Conservation (phyloP, 1,140 invertebrate genomes). For the Heliconius hermathena region DNA sequence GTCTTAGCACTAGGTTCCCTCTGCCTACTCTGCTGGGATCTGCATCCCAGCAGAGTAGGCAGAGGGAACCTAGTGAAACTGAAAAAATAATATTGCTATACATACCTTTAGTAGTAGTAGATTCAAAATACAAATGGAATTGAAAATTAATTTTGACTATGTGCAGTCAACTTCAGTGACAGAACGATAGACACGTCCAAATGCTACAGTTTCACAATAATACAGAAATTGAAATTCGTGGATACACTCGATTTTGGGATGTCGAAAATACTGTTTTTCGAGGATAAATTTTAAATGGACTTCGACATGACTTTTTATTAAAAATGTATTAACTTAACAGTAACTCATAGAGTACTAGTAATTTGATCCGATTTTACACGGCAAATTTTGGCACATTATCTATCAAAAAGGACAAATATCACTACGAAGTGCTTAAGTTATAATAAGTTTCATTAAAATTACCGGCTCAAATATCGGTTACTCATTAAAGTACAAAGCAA, state of each 20-base stretch:
- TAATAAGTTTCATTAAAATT: no score
- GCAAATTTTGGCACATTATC: no score
- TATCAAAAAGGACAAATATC: no score
- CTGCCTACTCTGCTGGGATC: no score
- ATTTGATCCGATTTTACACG: not conserved
- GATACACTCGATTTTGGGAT: slow-evolving; percentile 1
- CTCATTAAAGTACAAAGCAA: no score
- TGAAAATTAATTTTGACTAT: slow-evolving; percentile 30
- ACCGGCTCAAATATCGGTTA: no score
- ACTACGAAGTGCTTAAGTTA: no score
- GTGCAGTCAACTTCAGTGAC: slow-evolving; percentile 25
- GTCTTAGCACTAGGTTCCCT: no score
- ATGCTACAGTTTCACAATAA: slow-evolving; percentile 11
- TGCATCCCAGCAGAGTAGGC: no score
- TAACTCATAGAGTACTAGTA: not conserved
- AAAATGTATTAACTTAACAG: not conserved
- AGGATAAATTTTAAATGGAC: not conserved
- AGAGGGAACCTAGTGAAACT: no score
- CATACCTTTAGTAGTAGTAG: not conserved
- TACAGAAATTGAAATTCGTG: slow-evolving; percentile 6
- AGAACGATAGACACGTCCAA: slow-evolving; percentile 19
- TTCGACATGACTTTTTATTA: not conserved
- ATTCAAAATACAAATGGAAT: slow-evolving; percentile 10
- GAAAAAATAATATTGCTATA: not conserved
- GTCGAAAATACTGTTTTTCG: not conserved